Evolutionary conservation across 2,888 invertebrate genomes (phyloP), one percentile per base, ranked within the genome.

Genomic region (Agrochola macilenta): DNA sequence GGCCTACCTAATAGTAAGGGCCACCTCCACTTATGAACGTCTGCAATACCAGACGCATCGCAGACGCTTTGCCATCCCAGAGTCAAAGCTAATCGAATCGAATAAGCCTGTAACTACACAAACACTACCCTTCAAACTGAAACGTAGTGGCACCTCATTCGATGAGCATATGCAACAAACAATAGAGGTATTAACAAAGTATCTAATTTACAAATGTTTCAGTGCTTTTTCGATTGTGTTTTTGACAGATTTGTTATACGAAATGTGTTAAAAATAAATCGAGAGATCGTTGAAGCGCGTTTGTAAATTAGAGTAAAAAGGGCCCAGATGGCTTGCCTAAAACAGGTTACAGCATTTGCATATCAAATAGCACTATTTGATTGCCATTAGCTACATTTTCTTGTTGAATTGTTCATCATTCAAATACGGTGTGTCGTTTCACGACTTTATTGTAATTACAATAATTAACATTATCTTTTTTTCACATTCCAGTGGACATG

Each of bases 401-500:
- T 20, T 52, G 20, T 52, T 20, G 8, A 52, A 20, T 20, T 20
- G 7, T 20, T 52, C 7, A 52, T 57, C 57, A 11, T 57, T 57
- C 17, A 20, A 49, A 52, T 57, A 1, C n/a, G n/a, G n/a, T 5
- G 57, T 65, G 23, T 63, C n/a, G 1, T 17, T 30, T 30, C 20
- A 17, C 14, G 9, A 17, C n/a, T 17, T 26, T 26, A 20, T 52
- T 52, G 2, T 23, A 5, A 57, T 5, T 20, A 20, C 0, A 39
- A 39, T n/a, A 8, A 23, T 14, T 35, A 20, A 26, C 7, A 39
- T 39, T 20, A 3, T 23, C 3, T 77, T 71, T 79, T 68, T 71
- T 77, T 82, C 35, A 60, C 5, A 30, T 94, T 94, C 2, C 93
- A 95, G 95, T 94, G 83, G 94, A 95, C 80, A 89, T 95, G 90